Conservation (phyloP, 2,888 invertebrate genomes). For the Metallyticus violacea region DNA sequence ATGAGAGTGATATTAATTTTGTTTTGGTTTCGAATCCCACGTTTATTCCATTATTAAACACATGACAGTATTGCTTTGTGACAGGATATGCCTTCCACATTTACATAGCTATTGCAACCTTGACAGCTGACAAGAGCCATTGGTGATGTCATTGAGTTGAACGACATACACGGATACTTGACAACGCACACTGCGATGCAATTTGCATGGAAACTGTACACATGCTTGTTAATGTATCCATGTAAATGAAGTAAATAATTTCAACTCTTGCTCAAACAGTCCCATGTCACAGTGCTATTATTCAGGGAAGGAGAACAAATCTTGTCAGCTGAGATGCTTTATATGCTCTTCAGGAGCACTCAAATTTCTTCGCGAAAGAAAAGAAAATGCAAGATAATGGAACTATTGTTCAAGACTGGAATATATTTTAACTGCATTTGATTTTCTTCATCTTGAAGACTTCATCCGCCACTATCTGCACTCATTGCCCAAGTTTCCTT, state of each 20-base stretch:
- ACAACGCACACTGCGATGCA: neutral
- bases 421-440: no score
- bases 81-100: neutral
- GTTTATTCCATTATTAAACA: neutral
- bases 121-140: neutral
- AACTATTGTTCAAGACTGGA: no score
- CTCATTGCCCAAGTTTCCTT: no score
- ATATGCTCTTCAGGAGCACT: no score
- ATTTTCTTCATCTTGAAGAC: no score
- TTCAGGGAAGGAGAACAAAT: neutral
- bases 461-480: no score
- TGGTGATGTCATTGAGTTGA: neutral
- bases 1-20: neutral
- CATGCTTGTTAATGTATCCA: neutral
- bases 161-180: neutral
- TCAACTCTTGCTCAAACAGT: neutral
- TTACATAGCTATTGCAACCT: neutral
- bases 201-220: neutral
- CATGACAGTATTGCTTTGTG: neutral
- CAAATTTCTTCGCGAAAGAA: no score
- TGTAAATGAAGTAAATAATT: neutral
- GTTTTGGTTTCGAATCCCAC: neutral
- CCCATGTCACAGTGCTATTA: neutral
- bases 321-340: no score
- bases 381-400: no score